A percentile compares a stretch with the other conserved stretches of the same genome.
Conservation (phyloP, 2,888 invertebrate genomes). For the Bedellia somnulentella region DNA sequence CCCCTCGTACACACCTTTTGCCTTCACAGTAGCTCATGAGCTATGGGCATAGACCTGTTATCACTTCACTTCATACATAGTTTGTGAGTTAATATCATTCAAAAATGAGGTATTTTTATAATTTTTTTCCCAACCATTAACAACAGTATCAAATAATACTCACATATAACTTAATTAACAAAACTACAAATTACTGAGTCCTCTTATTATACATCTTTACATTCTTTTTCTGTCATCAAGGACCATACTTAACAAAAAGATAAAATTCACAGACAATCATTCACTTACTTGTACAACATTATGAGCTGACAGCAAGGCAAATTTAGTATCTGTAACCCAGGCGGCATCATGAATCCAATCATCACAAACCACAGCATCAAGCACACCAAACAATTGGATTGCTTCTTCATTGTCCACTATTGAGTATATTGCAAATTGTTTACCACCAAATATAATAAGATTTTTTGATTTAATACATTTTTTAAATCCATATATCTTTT, state of each 20-base stretch:
- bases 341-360: conserved; percentile 69
- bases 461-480: conserved; percentile 18
- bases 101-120: too few relatives aligned
- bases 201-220: too few relatives aligned
- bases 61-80: too few relatives aligned
- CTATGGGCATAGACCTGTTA: too few relatives aligned
- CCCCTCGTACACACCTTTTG: too few relatives aligned
- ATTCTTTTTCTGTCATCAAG: too few relatives aligned
- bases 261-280: background rate
- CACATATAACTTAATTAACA: too few relatives aligned
- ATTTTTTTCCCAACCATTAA: too few relatives aligned
- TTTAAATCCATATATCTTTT: conserved; percentile 63
- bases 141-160: too few relatives aligned
- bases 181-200: too few relatives aligned
- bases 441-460: conserved; percentile 61
- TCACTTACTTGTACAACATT: conserved; percentile 60
- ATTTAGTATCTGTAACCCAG: conserved; percentile 39
- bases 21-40: too few relatives aligned
- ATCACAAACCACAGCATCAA: conserved; percentile 28
- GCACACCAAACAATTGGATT: conserved; percentile 12
- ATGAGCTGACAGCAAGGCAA: conserved; percentile 67
- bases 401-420: conserved; percentile 9
- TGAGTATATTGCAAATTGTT: conserved; percentile 38
- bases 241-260: background rate
- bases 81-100: too few relatives aligned